These are phyloP conservation scores for Dynastes hyllus DNA, from an alignment of 2,888 invertebrate genomes.

Conservation along the genomic window DNA sequence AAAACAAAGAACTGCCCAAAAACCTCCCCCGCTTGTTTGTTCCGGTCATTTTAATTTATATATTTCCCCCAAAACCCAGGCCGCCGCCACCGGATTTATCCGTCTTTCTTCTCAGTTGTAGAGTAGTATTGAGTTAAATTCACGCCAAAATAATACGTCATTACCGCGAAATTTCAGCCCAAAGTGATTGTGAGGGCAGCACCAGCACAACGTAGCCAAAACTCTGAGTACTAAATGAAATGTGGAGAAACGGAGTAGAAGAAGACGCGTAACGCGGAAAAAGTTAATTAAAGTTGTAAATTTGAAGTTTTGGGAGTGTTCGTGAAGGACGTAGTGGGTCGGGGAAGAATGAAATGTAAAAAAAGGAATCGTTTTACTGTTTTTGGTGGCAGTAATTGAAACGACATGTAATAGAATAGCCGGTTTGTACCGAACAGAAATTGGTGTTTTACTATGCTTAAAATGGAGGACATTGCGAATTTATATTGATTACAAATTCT, in stretches of 20 bases:
- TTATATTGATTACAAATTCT: no score
- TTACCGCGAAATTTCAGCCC: neutral
- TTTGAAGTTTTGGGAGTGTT: slow-evolving; percentile 13
- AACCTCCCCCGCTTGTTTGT: neutral
- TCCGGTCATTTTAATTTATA: slow-evolving; percentile 18
- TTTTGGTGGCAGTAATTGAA: no score
- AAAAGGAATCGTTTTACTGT: no score
- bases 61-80: slow-evolving; percentile 3
- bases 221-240: neutral
- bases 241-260: neutral
- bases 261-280: neutral
- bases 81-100: neutral
- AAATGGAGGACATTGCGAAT: no score
- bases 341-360: no score
- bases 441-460: no score
- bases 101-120: neutral
- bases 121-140: neutral
- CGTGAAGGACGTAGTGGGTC: neutral
- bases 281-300: slow-evolving; percentile 22
- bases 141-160: slow-evolving; percentile 6
- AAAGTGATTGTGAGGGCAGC: no score
- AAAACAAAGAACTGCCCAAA: neutral
- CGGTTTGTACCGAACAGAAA: no score
- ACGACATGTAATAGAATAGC: no score
- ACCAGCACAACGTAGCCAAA: neutral